A percentile compares a stretch with the other conserved stretches of the same genome.
These are phyloP conservation scores for Griposia aprilina DNA, from an alignment of 2,888 invertebrate species.

Conservation along the genomic window DNA sequence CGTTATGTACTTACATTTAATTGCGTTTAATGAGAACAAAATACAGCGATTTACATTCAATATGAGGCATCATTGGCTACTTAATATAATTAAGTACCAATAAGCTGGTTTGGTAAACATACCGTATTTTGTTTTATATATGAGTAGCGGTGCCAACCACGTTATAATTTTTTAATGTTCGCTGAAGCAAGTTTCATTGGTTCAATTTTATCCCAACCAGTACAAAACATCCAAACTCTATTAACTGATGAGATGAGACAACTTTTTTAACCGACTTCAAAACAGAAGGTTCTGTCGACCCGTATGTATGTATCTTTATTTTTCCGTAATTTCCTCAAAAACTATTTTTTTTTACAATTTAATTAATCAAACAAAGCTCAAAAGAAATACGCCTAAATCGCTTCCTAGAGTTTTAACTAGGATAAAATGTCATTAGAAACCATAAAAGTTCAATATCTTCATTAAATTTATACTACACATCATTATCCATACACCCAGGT, in stretches of 20 bases:
- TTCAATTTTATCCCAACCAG: background rate
- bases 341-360: background rate
- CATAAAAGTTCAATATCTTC: background rate
- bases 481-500: too few relatives aligned
- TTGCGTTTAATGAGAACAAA: conserved; percentile 29
- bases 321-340: background rate
- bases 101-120: conserved; percentile 23
- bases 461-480: background rate
- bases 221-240: too few relatives aligned
- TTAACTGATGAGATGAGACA: too few relatives aligned
- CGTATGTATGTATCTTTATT: background rate
- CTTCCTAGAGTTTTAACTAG: background rate
- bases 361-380: background rate
- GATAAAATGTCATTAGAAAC: background rate
- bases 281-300: background rate
- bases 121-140: conserved; percentile 26
- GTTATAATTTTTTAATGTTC: background rate
- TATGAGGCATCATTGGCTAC: conserved; percentile 42
- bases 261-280: background rate
- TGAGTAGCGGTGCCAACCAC: background rate
- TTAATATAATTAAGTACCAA: conserved; percentile 38
- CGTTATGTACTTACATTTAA: conserved; percentile 51
- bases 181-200: too few relatives aligned
- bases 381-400: too few relatives aligned
- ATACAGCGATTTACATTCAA: conserved; percentile 47